Evolutionary conservation across 1,140 invertebrate species (phyloP).

Genomic region (Melitaea cinxia): DNA sequence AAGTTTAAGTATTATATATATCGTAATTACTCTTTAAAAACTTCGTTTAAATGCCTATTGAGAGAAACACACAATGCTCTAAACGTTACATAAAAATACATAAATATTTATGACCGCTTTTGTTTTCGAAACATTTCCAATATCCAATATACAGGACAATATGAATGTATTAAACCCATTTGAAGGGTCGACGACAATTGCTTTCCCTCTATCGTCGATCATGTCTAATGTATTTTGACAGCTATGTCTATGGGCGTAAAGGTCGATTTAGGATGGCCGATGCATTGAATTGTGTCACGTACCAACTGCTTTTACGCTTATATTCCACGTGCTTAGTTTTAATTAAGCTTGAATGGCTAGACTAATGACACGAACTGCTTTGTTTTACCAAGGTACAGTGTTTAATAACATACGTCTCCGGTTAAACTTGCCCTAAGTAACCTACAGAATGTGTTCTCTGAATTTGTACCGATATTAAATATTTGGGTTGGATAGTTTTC

Average conservation of each 20-base stretch:
- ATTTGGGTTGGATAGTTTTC: too few species aligned
- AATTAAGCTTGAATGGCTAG: conserved; percentile 21
- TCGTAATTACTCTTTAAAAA: too few species aligned
- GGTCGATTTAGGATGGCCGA: not conserved
- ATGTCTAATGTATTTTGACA: not conserved
- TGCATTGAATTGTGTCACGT: conserved; percentile 11
- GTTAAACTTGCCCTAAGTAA: not conserved
- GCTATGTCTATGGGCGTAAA: not conserved
- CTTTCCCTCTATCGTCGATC: not conserved
- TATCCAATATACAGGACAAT: conserved; percentile 5
- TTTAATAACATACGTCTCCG: not conserved
- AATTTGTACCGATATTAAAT: too few species aligned
- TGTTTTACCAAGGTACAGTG: conserved; percentile 6
- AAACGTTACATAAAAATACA: not conserved
- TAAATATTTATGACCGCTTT: not conserved
- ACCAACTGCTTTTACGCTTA: conserved; percentile 4
- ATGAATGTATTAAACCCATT: conserved; percentile 1
- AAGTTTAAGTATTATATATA: too few species aligned
- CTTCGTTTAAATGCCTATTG: too few species aligned
- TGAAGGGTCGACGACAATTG: not conserved
- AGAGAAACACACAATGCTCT: not conserved
- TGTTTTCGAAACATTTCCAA: not conserved
- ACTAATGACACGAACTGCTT: conserved; percentile 14
- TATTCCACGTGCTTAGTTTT: conserved; percentile 17
- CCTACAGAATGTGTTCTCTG: not conserved